Base-by-base conservation (phyloP, 1,140 invertebrate species). In the Gryon sp. region DNA sequence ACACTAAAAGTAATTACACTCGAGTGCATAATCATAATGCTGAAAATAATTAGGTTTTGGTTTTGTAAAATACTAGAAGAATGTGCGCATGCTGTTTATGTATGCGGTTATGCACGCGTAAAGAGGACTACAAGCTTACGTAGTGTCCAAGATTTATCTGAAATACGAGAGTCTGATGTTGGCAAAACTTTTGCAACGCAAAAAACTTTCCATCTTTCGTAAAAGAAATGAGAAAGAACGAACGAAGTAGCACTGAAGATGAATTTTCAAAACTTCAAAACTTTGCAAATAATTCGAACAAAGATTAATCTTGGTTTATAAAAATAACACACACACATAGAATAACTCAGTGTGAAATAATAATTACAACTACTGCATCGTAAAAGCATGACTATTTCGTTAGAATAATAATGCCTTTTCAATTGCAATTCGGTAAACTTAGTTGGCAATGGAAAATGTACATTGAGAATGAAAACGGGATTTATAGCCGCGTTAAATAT, bases 81-180 rank as follows among this genome's bases (percentile, higher is more conserved):
- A 24, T 43, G 38, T 40, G 8, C 5, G 24, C 11, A 11, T 32
- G 22, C 7, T n/a, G n/a, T n/a, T n/a, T n/a, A 32, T 22, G 46
- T 43, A 16, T 26, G 43, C 24, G 43, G 24, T 16, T 46, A 57
- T 48, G 24, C 19, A 50, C 53, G 46, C 52, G 59, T 53, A 57
- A 63, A 78, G 59, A 43, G 69, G 28, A 14, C 52, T 57, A 43
- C 32, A 55, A 48, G 46, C 60, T 68, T 41, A 16, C 38, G 26
- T 36, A 28, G 34, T 57, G 55, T 69, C 57, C 45, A 69, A 79
- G 70, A 79, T 76, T 76, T 76, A 76, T 76, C 73, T 74, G 26
- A 22, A 68, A 62, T 52, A 45, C 50, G 57, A n/a, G 41, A 69
- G 41, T n/a, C 30, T 59, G 48, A 68, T 57, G 62, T 55, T 59